A percentile compares a stretch with the other conserved stretches of the same genome.
Evolutionary conservation across 2,888 invertebrate genomes (phyloP).

Genomic region (Minunthozetes semirufus): DNA sequence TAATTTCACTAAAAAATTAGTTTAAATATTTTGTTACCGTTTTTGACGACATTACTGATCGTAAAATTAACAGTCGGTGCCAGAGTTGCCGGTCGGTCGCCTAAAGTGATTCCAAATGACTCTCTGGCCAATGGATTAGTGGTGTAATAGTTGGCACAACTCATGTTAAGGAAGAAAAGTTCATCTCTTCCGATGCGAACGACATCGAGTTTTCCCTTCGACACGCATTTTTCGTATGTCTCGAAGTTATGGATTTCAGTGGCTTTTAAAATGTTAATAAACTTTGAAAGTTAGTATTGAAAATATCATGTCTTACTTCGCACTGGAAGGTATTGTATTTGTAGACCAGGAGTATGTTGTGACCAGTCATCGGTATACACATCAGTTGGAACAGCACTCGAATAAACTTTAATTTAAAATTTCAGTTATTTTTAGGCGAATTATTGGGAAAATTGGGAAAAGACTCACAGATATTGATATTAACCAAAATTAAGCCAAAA

Average conservation of each 20-base stretch:
- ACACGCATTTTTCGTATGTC: neutral
- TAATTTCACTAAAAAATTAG: too few species aligned
- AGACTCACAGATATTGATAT: too few species aligned
- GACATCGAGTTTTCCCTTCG: neutral
- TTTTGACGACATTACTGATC: neutral
- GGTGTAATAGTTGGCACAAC: neutral
- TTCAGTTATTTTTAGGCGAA: too few species aligned
- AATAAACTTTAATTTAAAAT: too few species aligned
- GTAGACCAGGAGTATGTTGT: too few species aligned
- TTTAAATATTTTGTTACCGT: neutral
- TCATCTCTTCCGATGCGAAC: neutral
- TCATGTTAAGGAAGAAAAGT: constrained; percentile 1
- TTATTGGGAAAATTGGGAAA: too few species aligned
- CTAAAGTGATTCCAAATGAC: neutral
- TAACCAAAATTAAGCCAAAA: too few species aligned
- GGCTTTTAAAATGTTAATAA: neutral
- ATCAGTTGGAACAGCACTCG: too few species aligned
- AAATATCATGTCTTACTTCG: too few species aligned
- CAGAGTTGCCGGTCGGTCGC: neutral
- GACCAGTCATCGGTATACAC: too few species aligned
- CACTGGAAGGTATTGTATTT: too few species aligned
- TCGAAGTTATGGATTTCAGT: neutral
- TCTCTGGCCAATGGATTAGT: neutral
- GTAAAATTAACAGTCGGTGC: constrained; percentile 2
- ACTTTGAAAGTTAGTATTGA: too few species aligned